Base-by-base conservation (phyloP, 1,140 invertebrate species). In the Teleopsis dalmanni region DNA sequence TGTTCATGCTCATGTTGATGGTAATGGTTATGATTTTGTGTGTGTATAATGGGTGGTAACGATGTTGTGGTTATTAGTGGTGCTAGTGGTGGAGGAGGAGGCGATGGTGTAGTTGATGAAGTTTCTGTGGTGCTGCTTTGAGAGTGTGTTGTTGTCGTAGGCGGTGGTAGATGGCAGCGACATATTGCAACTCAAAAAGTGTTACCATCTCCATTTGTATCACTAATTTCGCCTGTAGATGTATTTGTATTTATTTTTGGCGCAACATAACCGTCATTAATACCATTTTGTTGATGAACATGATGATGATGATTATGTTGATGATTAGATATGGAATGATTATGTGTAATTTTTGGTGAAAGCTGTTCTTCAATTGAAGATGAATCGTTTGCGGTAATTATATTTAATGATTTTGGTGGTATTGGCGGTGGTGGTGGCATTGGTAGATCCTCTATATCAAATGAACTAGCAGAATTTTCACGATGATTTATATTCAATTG, bases 131-230 rank as follows among this genome's bases (percentile, higher is more conserved):
- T 44, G 1, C 27, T 46, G n/a, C n/a, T 50, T 50, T 29, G 36
- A 13, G 31, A 44, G 36, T 41, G 35, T 22, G 35, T 51, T 36
- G 49, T 45, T 40, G 49, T 51, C 3, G 43, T 18, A 4, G 63
- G 56, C 57, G 63, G 52, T 61, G 59, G 61, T 53, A 66, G 63
- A 60, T 66, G 64, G 60, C 64, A 66, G 64, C 64, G 64, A 66
- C 64, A 66, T 66, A 66, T 66, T 66, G 64, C 65, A 66, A 62
- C 64, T 66, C 64, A 66, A 66, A 66, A 66, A 66, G 64, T 66
- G 64, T 61, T 51, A 58, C 63, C 44, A 36, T 51, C 44, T 37
- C 38, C 44, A 8, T 27, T 22, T 1, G 35, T 25, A 23, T 50
- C 40, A 5, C 22, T 37, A 13, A 5, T 29, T 10, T 25, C 38